phyloP scores from a whole-genome alignment of 2,888 invertebrate species.

The Noctua comes region DNA sequence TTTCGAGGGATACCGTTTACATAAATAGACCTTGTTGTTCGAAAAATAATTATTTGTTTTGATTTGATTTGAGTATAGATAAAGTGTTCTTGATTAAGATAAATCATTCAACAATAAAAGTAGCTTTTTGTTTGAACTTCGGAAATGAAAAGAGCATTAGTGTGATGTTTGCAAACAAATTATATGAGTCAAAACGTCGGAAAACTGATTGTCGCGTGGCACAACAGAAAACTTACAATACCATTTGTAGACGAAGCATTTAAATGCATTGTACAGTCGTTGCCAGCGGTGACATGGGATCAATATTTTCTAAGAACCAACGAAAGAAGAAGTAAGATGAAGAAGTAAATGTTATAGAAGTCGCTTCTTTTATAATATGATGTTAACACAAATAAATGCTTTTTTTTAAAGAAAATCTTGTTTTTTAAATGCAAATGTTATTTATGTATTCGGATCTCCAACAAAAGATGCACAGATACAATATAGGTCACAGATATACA shows the following conservation, averaged over 20 bases:
- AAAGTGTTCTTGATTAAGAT: background rate
- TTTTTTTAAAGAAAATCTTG: no score
- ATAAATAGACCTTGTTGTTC: no score
- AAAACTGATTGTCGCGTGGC: background rate
- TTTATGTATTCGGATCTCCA: no score
- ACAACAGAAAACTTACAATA: constrained; percentile 10
- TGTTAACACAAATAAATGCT: no score
- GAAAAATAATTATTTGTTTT: no score
- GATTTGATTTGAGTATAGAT: no score
- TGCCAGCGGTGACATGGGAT: background rate
- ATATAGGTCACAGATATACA: no score
- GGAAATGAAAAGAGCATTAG: background rate
- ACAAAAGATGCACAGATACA: no score
- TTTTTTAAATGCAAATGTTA: no score
- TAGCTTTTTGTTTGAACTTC: background rate
- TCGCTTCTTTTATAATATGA: no score
- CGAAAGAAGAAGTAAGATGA: no score
- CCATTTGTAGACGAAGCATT: constrained; percentile 46
- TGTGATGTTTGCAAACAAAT: background rate
- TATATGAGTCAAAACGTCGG: background rate
- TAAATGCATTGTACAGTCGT: constrained; percentile 39
- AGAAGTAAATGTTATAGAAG: no score
- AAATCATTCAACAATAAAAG: background rate
- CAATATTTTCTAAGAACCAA: background rate
- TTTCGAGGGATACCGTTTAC: background rate